phyloP scores from a whole-genome alignment of 2,888 invertebrate species.

The Cephonodes hylas region DNA sequence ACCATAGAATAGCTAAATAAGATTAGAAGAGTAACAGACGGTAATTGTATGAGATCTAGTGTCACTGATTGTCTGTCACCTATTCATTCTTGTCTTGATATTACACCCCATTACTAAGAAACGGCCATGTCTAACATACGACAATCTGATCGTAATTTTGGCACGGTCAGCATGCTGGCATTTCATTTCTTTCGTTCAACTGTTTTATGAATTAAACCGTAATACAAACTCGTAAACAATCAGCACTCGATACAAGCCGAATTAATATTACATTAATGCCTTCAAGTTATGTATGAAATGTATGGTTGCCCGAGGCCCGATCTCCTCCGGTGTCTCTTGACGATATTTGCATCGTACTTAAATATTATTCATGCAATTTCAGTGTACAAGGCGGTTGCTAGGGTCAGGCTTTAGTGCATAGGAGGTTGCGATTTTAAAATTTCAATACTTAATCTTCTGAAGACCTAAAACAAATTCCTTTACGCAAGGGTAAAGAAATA shows the following conservation, averaged over 20 bases:
- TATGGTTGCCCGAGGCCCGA: neutral
- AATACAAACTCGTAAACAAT: neutral
- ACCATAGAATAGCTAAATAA: no score
- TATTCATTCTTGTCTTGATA: no score
- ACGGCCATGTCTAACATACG: no score
- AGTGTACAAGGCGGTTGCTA: conserved; percentile 6
- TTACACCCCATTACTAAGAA: no score
- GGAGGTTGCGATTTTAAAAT: neutral
- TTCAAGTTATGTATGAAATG: neutral
- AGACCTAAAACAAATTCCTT: neutral
- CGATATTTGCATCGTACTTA: conserved; percentile 7
- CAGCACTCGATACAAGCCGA: neutral
- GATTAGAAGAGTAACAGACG: no score
- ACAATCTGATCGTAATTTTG: no score
- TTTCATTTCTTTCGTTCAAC: no score
- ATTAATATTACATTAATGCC: neutral
- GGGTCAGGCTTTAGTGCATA: neutral
- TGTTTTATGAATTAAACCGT: no score
- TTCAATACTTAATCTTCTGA: neutral
- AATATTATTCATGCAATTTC: conserved; percentile 10
- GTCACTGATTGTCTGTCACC: no score
- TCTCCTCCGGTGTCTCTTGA: neutral
- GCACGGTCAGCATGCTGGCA: no score
- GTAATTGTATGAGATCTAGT: no score
- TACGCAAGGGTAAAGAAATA: no score